Evolutionary conservation across 53 echinoderm and acorn worm species (phyloP).

Genomic region (Echinometra lucunter): DNA sequence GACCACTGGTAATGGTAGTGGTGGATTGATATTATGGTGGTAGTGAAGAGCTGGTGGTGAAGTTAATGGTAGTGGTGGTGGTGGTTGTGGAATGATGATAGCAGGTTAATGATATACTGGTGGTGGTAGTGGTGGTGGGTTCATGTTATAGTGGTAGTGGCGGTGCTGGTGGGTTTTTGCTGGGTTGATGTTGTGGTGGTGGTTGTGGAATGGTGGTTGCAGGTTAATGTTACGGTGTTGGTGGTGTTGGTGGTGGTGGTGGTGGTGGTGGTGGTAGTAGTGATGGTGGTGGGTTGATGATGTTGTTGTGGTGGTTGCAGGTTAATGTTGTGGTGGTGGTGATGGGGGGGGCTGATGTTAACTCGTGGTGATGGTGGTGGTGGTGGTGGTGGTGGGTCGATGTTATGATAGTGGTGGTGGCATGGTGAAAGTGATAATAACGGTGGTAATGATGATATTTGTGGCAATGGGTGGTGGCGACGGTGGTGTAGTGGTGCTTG

Average conservation of each 20-base stretch:
- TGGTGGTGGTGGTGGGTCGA: neutral
- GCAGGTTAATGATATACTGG: no score
- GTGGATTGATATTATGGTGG: slow-evolving; percentile 29
- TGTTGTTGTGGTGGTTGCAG: neutral
- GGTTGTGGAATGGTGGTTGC: neutral
- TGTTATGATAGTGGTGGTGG: neutral
- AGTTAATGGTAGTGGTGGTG: neutral
- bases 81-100: neutral
- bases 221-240: neutral
- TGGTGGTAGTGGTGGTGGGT: neutral
- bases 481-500: neutral
- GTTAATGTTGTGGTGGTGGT: neutral
- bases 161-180: neutral
- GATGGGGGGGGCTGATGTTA: neutral
- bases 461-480: neutral
- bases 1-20: neutral
- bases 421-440: neutral
- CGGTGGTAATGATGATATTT: neutral
- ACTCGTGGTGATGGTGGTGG: neutral
- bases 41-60: neutral
- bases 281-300: neutral
- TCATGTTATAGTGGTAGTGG: neutral
- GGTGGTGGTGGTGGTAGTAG: neutral
- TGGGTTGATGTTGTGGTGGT: neutral
- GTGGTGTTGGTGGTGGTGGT: neutral